These are phyloP conservation scores for Chymomyza costata DNA, from an alignment of 1,140 invertebrate species.

Conservation along the genomic window DNA sequence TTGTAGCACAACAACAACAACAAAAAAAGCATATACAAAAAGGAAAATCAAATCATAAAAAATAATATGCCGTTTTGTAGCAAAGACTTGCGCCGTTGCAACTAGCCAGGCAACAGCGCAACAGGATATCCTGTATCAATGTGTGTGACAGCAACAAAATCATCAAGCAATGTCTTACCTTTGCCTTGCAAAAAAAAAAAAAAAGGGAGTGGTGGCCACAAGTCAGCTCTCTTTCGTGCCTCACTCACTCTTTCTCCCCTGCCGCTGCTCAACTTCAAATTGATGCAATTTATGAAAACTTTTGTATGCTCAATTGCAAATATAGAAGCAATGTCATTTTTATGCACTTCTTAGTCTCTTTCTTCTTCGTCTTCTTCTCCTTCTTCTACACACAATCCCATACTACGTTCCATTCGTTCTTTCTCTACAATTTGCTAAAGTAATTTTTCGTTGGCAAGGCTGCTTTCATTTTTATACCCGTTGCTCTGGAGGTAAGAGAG, in stretches of 20 bases:
- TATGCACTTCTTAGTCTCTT: slow-evolving; percentile 52
- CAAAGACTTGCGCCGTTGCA: slow-evolving; percentile 1
- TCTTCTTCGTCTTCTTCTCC: background rate
- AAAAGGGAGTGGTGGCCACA: slow-evolving; percentile 11
- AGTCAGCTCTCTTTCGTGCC: background rate
- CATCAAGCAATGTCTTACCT: slow-evolving; percentile 47
- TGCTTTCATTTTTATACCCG: slow-evolving; percentile 17
- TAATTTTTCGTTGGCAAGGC: slow-evolving; percentile 49
- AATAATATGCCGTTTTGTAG: slow-evolving; percentile 59
- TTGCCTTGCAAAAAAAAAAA: slow-evolving; percentile 44
- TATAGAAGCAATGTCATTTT: slow-evolving; percentile 66
- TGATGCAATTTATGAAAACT: slow-evolving; percentile 72
- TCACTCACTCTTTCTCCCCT: background rate
- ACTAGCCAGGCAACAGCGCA: slow-evolving; percentile 21
- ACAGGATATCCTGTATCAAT: slow-evolving; percentile 55
- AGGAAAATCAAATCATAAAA: slow-evolving; percentile 67
- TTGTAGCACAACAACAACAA: slow-evolving; percentile 28
- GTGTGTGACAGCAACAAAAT: slow-evolving; percentile 38
- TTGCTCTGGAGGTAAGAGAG: no score
- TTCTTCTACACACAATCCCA: background rate
- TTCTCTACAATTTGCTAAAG: slow-evolving; percentile 32
- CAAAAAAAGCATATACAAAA: slow-evolving; percentile 26
- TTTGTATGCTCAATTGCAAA: slow-evolving; percentile 69
- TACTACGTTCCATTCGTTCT: background rate
- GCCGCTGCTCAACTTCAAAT: slow-evolving; percentile 43